phyloP scores from a whole-genome alignment of 2,113 vertebrate genomes.

The Tychaedon coryphoeus region DNA sequence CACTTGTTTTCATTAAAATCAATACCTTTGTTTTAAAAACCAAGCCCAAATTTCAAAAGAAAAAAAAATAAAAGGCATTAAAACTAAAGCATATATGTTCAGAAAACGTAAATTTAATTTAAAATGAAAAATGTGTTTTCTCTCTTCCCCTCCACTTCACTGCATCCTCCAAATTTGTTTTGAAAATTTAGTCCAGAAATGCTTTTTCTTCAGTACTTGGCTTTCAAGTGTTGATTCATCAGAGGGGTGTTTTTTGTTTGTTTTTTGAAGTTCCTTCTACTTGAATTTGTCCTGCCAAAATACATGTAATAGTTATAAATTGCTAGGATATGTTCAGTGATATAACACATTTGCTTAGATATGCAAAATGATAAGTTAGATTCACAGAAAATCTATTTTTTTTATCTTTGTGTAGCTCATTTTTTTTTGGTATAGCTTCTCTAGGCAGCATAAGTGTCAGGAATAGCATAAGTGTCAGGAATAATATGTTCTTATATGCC shows the following conservation, averaged over 20 bases:
- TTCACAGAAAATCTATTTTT: neutral
- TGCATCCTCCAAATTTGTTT: neutral
- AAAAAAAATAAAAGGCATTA: neutral
- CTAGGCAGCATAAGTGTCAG: neutral
- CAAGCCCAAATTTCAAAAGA: neutral
- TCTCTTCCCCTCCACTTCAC: neutral
- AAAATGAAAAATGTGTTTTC: neutral
- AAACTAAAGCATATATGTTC: neutral
- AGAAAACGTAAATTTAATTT: neutral
- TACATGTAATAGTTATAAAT: neutral
- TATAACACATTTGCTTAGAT: neutral
- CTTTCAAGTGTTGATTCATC: neutral
- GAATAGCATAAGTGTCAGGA: neutral
- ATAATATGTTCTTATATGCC: neutral
- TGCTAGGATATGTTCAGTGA: neutral
- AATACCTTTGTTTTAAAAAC: neutral
- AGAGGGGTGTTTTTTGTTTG: fast-evolving
- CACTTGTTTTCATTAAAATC: neutral
- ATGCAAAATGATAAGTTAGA: no score
- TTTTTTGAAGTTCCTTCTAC: neutral
- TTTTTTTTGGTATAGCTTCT: neutral
- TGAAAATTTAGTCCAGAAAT: neutral
- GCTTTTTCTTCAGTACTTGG: neutral
- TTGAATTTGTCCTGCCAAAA: neutral
- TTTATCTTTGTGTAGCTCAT: neutral